Percentiles rank a stretch among this genome's conserved stretches.
phyloP scores from a whole-genome alignment of 2,113 vertebrate species.

The Peromyscus polionotus region DNA sequence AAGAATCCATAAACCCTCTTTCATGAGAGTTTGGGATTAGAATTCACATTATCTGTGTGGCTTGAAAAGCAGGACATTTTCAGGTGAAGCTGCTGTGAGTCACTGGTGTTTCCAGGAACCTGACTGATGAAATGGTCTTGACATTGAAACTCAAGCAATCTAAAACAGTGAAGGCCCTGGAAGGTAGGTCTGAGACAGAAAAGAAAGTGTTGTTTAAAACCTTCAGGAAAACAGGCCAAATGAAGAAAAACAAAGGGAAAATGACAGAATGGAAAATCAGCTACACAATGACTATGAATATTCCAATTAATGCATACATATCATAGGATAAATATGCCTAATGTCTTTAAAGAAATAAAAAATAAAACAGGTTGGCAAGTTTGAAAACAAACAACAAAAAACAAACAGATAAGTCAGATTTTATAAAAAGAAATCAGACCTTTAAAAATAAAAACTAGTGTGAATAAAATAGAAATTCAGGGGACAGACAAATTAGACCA shows the following conservation, averaged over 20 bases:
- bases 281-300: neutral
- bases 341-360: constrained; percentile 35
- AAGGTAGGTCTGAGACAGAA: neutral
- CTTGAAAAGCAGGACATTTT: neutral
- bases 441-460: neutral
- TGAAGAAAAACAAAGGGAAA: neutral
- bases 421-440: neutral
- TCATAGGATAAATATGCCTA: neutral
- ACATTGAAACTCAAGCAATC: neutral
- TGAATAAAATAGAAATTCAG: neutral
- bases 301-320: neutral
- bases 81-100: neutral
- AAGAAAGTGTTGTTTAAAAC: neutral
- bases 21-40: neutral
- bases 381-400: neutral
- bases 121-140: neutral
- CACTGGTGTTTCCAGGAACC: neutral
- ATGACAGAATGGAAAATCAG: neutral
- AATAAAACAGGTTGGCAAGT: neutral
- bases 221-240: neutral
- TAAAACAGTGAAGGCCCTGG: neutral
- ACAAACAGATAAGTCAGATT: neutral
- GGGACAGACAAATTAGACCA: neutral
- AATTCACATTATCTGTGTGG: neutral
- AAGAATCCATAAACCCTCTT: neutral